phyloP scores from a whole-genome alignment of 2,888 invertebrate genomes.

The Schrankia costaestrigalis region DNA sequence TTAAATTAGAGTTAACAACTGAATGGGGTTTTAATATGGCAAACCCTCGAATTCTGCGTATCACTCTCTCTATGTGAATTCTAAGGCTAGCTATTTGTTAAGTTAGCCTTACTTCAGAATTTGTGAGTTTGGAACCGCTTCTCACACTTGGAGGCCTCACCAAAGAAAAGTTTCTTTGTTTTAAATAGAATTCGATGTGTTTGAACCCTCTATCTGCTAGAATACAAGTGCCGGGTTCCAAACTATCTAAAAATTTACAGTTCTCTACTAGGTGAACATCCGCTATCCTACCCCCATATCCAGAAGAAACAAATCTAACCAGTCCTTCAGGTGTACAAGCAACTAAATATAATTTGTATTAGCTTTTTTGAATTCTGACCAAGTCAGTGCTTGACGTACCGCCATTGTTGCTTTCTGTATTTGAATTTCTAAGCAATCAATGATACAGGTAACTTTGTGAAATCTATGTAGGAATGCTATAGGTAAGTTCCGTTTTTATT shows the following conservation, averaged over 20 bases:
- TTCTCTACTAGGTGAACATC: slow-evolving; percentile 14
- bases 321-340: slow-evolving; percentile 34
- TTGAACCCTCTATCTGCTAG: slow-evolving; percentile 13
- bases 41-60: no score
- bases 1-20: no score
- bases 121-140: background rate
- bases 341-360: slow-evolving; percentile 37
- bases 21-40: no score
- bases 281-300: slow-evolving; percentile 26
- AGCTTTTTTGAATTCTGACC: slow-evolving; percentile 44
- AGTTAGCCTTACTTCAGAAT: background rate
- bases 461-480: slow-evolving; percentile 35
- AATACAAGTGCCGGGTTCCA: slow-evolving; percentile 2
- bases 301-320: slow-evolving; percentile 31
- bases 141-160: slow-evolving; percentile 10
- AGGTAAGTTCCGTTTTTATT: slow-evolving; percentile 25
- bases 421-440: slow-evolving; percentile 49
- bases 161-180: background rate
- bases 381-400: slow-evolving; percentile 38
- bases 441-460: slow-evolving; percentile 37
- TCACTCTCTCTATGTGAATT: no score
- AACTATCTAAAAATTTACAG: slow-evolving; percentile 7
- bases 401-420: slow-evolving; percentile 45
- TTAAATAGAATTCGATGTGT: slow-evolving; percentile 7
- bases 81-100: background rate